Evolutionary conservation across 1,140 invertebrate genomes (phyloP), one percentile per base, ranked within the genome.

Genomic region (Lepidurus packardi): DNA sequence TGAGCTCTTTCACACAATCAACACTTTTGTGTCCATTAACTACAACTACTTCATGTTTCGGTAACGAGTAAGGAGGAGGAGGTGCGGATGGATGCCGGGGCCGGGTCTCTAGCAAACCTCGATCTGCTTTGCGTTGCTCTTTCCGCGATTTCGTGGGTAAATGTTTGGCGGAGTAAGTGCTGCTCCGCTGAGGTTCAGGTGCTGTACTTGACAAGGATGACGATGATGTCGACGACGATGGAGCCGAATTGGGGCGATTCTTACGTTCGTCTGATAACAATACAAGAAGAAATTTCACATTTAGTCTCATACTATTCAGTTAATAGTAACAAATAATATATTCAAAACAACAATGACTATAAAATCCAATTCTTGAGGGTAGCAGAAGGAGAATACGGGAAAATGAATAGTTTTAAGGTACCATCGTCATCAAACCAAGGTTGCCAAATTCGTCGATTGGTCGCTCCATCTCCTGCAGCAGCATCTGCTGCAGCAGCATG

Each of bases 361-460:
- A 34, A 4, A 34, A 34, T 34, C 34, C 3, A 34, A 34, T 4
- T 3, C 34, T 34, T 34, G 4, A 34, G 34, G 4, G 34, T 34
- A 34, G 25, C 8, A 75, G 34, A 16, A 5, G 16, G 25, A 16
- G 24, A 75, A 21, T n/a, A 43, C n/a, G 11, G n/a, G 24, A 0
- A 44, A 34, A 21, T n/a, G 13, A 10, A 45, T 16, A 41, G 76
- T 45, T 45, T 13, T 7, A 25, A 13, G 25, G 41, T 73, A 78
- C 78, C 78, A 78, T 78, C 73, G 10, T 34, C 43, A 75, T 78
- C 78, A 43, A 74, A 78, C 78, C 78, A 78, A n/a, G 78, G 78
- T 45, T 78, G 78, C 78, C 78, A 78, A 45, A 78, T 73, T 73
- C 73, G 74, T 78, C 43, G 78, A 74, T 21, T 65, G 16, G 53